A percentile compares a stretch with the other conserved stretches of the same genome.
phyloP scores from a whole-genome alignment of 2,797 vertebrate genomes.

The Pelodytes ibericus region DNA sequence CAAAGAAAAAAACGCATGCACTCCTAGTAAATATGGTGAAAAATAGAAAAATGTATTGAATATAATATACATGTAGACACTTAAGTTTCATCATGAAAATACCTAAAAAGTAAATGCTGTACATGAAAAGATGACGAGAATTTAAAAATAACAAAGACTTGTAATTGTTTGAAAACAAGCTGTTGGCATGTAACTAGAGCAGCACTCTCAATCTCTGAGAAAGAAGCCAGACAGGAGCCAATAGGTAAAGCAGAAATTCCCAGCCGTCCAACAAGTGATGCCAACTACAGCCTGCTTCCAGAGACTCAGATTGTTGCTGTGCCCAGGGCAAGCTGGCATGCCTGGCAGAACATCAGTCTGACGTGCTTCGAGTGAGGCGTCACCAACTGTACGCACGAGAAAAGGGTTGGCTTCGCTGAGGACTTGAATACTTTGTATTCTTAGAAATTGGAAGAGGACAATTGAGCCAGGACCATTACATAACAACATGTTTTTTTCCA shows the following conservation, averaged over 20 bases:
- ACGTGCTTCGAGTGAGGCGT: slow-evolving; percentile 12
- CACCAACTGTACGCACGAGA: slow-evolving; percentile 12
- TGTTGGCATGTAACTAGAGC: too few species aligned
- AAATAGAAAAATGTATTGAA: too few species aligned
- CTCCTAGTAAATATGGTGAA: too few species aligned
- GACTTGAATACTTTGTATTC: slow-evolving; percentile 41
- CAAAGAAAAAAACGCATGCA: too few species aligned
- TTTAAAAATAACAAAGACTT: too few species aligned
- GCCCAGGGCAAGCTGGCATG: slow-evolving; percentile 34
- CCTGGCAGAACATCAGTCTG: slow-evolving; percentile 14
- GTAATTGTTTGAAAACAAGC: too few species aligned
- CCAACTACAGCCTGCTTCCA: slow-evolving; percentile 5
- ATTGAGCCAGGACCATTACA: slow-evolving; percentile 32
- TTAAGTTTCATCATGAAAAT: too few species aligned
- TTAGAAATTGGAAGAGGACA: slow-evolving; percentile 46
- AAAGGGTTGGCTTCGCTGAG: slow-evolving; percentile 27
- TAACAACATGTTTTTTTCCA: slow-evolving; percentile 46
- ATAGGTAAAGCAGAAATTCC: slow-evolving; percentile 13
- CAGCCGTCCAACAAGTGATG: slow-evolving; percentile 7
- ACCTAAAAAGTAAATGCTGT: too few species aligned
- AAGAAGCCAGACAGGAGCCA: not conserved
- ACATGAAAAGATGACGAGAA: too few species aligned
- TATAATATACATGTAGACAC: too few species aligned
- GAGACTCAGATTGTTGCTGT: slow-evolving; percentile 17
- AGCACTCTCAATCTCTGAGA: too few species aligned